These are phyloP conservation scores for Mesorhabditis sp. DNA, from an alignment of 2,888 invertebrate species.

Conservation along the genomic window DNA sequence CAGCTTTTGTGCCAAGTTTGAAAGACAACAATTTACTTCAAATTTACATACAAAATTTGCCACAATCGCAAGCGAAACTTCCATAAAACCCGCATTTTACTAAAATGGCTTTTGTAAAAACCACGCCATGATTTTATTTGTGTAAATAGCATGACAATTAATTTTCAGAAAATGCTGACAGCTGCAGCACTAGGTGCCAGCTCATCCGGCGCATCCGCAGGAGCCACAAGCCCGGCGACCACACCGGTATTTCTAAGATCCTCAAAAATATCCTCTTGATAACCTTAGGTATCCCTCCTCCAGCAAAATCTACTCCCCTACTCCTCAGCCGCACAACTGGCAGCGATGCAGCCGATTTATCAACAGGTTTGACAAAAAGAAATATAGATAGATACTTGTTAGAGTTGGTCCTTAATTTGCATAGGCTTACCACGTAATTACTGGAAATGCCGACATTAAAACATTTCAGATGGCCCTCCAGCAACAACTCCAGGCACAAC, in stretches of 20 bases:
- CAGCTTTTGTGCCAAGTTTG: too few relatives aligned
- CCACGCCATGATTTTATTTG: too few relatives aligned
- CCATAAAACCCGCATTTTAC: neutral
- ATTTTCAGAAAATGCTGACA: slow-evolving; percentile 19
- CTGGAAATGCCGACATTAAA: neutral
- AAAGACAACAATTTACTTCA: too few relatives aligned
- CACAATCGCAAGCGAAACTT: neutral
- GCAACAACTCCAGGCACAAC: neutral
- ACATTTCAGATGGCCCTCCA: slow-evolving; percentile 15
- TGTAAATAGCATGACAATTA: neutral
- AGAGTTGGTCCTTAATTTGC: neutral
- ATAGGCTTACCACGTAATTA: neutral
- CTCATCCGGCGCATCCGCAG: slow-evolving; percentile 1
- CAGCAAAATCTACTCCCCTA: slow-evolving; percentile 5
- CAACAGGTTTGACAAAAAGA: neutral
- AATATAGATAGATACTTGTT: neutral
- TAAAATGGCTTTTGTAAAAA: too few relatives aligned
- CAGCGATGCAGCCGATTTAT: neutral
- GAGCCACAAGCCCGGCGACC: neutral
- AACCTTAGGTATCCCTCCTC: neutral
- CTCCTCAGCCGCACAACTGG: neutral
- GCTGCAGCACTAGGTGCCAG: slow-evolving; percentile 11
- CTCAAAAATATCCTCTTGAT: neutral
- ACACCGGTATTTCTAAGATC: slow-evolving; percentile 12
- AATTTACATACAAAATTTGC: too few relatives aligned